These are phyloP conservation scores for Stenichneumon culpator DNA, from an alignment of 2,888 invertebrate species.

Conservation along the genomic window DNA sequence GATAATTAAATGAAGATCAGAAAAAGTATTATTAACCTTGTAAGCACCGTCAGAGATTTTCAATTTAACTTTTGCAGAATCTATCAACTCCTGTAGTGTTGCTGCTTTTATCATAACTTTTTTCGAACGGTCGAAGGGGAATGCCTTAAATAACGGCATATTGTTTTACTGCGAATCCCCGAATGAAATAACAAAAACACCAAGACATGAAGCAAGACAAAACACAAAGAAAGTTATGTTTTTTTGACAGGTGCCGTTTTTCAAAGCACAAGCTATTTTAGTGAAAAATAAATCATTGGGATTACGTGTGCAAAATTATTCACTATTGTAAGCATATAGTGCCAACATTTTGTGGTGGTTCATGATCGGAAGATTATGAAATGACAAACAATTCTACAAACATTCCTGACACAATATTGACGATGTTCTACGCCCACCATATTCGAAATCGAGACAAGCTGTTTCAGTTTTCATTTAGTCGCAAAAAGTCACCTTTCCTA, in stretches of 20 bases:
- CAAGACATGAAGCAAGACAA: neutral
- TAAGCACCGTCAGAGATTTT: neutral
- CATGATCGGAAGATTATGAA: no score
- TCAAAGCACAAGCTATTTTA: neutral
- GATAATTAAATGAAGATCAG: neutral
- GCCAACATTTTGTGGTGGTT: no score
- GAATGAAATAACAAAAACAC: neutral
- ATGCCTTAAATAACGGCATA: slow-evolving; percentile 6
- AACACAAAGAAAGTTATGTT: neutral
- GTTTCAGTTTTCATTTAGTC: neutral
- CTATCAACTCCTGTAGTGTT: neutral
- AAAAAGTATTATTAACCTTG: neutral
- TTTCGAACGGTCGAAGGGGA: neutral
- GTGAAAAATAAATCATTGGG: no score
- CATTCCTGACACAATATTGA: no score
- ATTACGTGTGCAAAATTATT: no score
- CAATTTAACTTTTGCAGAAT: slow-evolving; percentile 1
- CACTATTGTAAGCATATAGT: no score
- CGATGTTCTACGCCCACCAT: no score
- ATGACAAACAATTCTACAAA: no score
- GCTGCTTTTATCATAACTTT: neutral
- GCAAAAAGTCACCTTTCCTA: neutral
- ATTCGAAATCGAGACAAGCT: neutral
- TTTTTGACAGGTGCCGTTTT: no score
- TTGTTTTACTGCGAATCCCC: neutral